phyloP scores from a whole-genome alignment of 2,888 invertebrate species.

The Synanthedon formicaeformis region DNA sequence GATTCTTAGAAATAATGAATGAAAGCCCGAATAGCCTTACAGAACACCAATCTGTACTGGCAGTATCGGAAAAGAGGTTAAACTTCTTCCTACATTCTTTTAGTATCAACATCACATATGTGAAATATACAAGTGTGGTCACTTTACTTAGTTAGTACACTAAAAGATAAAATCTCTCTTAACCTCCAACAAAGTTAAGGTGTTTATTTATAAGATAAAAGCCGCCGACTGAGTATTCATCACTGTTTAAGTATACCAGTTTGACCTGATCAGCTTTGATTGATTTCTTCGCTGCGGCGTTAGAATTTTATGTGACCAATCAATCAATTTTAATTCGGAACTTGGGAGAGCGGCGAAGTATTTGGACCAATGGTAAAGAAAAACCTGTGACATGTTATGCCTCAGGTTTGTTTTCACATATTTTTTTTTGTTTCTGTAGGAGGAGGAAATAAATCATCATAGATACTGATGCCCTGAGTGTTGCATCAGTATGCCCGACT shows the following conservation, averaged over 20 bases:
- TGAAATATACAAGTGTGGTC: too few relatives aligned
- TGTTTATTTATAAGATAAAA: slow-evolving; percentile 29
- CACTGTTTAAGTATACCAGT: slow-evolving; percentile 25
- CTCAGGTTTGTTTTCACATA: not conserved
- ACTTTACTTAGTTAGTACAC: not conserved
- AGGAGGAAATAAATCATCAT: too few relatives aligned
- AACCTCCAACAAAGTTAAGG: slow-evolving; percentile 7
- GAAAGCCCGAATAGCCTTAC: too few relatives aligned
- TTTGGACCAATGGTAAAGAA: slow-evolving; percentile 2
- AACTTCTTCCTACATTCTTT: too few relatives aligned
- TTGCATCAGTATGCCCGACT: too few relatives aligned
- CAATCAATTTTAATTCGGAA: slow-evolving; percentile 57
- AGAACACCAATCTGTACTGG: too few relatives aligned
- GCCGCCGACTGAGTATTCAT: slow-evolving; percentile 31
- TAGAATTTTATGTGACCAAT: slow-evolving; percentile 59
- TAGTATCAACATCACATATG: too few relatives aligned
- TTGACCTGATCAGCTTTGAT: slow-evolving; percentile 33
- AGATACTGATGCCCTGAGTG: too few relatives aligned
- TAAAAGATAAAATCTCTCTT: not conserved
- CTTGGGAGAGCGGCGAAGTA: slow-evolving; percentile 15
- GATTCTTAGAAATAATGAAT: too few relatives aligned
- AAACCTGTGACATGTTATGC: too few relatives aligned
- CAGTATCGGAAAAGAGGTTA: too few relatives aligned
- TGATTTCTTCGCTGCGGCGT: slow-evolving; percentile 45
- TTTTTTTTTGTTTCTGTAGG: too few relatives aligned